phyloP scores from a whole-genome alignment of 2,888 invertebrate species.

The Hemithea aestivaria region DNA sequence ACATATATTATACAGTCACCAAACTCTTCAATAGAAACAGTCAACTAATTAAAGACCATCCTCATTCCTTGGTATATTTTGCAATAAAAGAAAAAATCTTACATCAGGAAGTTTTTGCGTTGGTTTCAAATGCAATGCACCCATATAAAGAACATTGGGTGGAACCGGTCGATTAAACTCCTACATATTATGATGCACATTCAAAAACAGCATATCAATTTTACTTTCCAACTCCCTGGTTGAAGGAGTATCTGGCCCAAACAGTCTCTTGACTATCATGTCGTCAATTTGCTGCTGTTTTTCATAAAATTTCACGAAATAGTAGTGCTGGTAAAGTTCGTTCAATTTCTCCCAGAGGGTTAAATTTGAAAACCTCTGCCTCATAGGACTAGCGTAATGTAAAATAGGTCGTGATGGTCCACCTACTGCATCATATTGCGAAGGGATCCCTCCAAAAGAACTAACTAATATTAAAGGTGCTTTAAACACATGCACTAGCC shows the following conservation, averaged over 20 bases:
- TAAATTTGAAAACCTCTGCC: constrained; percentile 2
- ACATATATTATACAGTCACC: not conserved
- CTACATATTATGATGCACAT: constrained; percentile 45
- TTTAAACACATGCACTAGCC: constrained; percentile 33
- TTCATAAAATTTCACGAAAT: not conserved
- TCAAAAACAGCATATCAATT: constrained; percentile 43
- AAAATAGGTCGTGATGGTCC: constrained; percentile 27
- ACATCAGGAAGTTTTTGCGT: constrained; percentile 16
- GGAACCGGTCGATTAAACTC: constrained; percentile 41
- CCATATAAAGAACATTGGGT: constrained; percentile 47
- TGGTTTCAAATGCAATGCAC: constrained; percentile 45
- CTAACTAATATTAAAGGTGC: constrained; percentile 40
- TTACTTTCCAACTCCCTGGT: constrained; percentile 10
- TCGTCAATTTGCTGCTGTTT: constrained; percentile 18
- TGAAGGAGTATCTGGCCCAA: constrained; percentile 10
- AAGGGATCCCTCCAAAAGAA: constrained; percentile 32
- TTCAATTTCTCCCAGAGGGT: constrained; percentile 28
- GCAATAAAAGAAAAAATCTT: not conserved
- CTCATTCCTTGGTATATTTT: too few relatives aligned
- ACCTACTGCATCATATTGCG: constrained; percentile 25
- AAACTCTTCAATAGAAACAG: too few relatives aligned
- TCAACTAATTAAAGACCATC: too few relatives aligned
- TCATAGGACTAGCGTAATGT: constrained; percentile 16
- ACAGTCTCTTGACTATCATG: constrained; percentile 12
- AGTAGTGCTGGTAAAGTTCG: constrained; percentile 17